Percentiles rank a stretch among this genome's conserved stretches.
Conservation (phyloP, 2,113 vertebrate species). For the Pterocles burchelli region DNA sequence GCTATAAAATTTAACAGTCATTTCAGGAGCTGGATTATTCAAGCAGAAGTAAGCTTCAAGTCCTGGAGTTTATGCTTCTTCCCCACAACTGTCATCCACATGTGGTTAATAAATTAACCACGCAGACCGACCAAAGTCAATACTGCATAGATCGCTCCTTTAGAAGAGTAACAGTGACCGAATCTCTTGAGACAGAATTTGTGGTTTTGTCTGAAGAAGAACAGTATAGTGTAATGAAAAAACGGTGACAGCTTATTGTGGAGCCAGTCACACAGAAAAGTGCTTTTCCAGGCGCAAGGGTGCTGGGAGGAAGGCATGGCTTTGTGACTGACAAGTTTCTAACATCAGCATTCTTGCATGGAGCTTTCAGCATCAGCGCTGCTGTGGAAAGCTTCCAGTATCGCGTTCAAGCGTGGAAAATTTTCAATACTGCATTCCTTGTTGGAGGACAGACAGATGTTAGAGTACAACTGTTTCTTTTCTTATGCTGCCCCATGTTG, state of each 20-base stretch:
- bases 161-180: neutral
- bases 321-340: neutral
- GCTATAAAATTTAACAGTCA: neutral
- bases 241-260: neutral
- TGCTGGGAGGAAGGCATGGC: neutral
- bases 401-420: constrained; percentile 32
- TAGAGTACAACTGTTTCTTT: neutral
- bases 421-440: constrained; percentile 46
- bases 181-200: neutral
- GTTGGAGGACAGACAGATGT: constrained; percentile 36
- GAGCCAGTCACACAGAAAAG: neutral
- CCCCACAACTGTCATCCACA: constrained; percentile 41
- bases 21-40: neutral
- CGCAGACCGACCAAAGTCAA: neutral
- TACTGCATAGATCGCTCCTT: neutral
- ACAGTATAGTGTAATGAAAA: neutral
- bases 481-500: neutral
- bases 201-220: constrained; percentile 26
- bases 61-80: neutral
- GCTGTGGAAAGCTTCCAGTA: constrained; percentile 15
- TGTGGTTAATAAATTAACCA: constrained; percentile 39
- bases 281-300: fast-evolving
- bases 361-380: neutral
- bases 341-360: neutral
- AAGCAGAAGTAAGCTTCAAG: neutral